phyloP scores from a whole-genome alignment of 2,113 vertebrate genomes.

The Tupaia tana region DNA sequence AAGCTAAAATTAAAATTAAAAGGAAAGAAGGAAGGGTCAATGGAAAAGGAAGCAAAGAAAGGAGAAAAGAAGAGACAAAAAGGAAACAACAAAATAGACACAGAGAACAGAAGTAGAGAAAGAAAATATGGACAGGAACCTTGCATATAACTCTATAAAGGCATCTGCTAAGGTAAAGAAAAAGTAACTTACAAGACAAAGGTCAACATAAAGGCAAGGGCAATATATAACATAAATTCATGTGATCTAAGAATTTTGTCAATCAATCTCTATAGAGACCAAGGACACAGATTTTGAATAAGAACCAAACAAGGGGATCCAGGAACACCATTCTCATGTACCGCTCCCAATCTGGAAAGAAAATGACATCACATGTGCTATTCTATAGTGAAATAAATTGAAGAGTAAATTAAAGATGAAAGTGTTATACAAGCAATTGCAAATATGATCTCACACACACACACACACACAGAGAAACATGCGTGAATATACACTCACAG shows the following conservation, averaged over 20 bases:
- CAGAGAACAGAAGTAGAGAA: constrained; percentile 2
- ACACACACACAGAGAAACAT: background rate
- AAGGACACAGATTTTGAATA: constrained; percentile 43
- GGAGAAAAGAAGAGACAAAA: background rate
- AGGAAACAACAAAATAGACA: constrained; percentile 26
- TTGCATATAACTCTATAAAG: constrained; percentile 55
- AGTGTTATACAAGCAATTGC: constrained; percentile 21
- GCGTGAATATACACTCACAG: background rate
- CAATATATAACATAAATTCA: constrained; percentile 44
- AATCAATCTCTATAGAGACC: constrained; percentile 41
- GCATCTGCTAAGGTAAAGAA: constrained; percentile 31
- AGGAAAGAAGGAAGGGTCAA: constrained; percentile 31
- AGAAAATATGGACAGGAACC: constrained; percentile 35
- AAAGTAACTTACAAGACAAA: constrained; percentile 60
- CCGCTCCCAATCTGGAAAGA: constrained; percentile 59
- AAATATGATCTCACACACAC: background rate
- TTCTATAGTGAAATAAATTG: constrained; percentile 39
- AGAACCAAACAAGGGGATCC: constrained; percentile 10
- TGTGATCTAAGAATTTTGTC: constrained; percentile 28
- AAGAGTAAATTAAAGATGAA: constrained; percentile 34
- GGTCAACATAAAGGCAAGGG: constrained; percentile 54
- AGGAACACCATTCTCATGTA: constrained; percentile 37
- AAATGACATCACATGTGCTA: constrained; percentile 22
- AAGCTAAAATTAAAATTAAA: constrained; percentile 88
- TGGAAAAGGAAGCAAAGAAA: background rate